These are phyloP conservation scores for Sturnus vulgaris DNA, from an alignment of 2,113 vertebrate species.

Conservation along the genomic window DNA sequence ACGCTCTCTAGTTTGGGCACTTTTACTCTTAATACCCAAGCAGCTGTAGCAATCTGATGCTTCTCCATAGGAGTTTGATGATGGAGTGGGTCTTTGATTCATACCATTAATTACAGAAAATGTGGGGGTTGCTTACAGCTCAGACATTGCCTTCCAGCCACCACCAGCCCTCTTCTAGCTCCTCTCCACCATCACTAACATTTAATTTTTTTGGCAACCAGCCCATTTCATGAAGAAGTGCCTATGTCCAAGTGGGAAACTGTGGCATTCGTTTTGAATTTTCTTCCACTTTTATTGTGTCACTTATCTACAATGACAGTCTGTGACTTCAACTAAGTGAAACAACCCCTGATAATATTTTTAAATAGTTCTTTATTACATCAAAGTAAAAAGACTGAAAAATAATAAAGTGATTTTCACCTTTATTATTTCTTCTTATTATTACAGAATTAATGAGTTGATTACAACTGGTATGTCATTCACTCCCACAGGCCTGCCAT, in stretches of 20 bases:
- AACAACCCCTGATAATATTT: background rate
- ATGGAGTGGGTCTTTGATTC: background rate
- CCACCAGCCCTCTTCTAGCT: background rate
- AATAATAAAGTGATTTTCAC: background rate
- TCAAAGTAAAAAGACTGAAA: background rate
- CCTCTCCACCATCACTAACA: background rate
- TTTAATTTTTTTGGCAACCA: background rate
- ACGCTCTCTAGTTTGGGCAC: background rate
- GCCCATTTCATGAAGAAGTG: background rate
- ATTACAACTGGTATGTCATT: background rate
- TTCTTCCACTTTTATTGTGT: background rate
- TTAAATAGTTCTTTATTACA: background rate
- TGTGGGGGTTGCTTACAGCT: background rate
- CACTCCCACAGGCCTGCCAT: background rate
- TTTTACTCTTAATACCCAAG: background rate
- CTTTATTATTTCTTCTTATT: background rate
- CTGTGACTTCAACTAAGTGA: background rate
- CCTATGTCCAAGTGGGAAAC: background rate
- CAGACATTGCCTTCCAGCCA: background rate
- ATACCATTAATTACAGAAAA: background rate
- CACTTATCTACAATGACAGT: background rate
- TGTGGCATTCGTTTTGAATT: background rate
- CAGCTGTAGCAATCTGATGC: background rate
- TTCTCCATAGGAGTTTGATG: background rate
- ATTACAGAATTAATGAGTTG: background rate